Evolutionary conservation across 2,113 vertebrate species (phyloP).

Genomic region (Periophthalmus modestus): DNA sequence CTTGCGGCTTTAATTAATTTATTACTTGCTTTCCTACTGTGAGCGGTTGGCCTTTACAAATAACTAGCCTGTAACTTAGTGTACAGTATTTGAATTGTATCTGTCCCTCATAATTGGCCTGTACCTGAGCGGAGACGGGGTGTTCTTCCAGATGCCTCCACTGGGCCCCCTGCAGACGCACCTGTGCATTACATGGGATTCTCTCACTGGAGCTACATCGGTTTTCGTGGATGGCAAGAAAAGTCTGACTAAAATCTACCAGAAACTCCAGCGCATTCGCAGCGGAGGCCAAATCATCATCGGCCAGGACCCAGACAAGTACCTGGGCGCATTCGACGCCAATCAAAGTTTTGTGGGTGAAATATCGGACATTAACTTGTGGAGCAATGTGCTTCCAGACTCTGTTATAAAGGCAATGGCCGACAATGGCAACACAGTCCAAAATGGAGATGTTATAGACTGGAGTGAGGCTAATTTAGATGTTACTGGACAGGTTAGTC

Average conservation of each 20-base stretch:
- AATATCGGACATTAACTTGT: slow-evolving; percentile 43
- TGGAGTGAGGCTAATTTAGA: slow-evolving; percentile 18
- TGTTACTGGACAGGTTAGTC: background rate
- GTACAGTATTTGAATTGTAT: no score
- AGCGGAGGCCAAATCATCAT: slow-evolving; percentile 20
- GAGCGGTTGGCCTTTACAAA: no score
- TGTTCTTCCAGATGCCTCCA: background rate
- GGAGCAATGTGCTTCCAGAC: slow-evolving; percentile 45
- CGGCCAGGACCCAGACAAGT: slow-evolving; percentile 39
- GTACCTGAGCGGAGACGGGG: background rate
- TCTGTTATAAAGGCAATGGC: slow-evolving; percentile 7
- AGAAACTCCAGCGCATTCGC: background rate
- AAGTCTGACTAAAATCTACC: slow-evolving; percentile 46
- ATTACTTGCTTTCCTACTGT: no score
- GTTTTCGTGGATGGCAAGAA: slow-evolving; percentile 37
- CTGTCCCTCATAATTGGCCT: slow-evolving; percentile 22
- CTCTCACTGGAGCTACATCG: slow-evolving; percentile 19
- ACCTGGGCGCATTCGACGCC: background rate
- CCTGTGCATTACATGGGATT: slow-evolving; percentile 57
- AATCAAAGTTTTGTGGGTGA: slow-evolving; percentile 52
- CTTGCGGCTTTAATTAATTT: no score
- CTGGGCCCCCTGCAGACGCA: slow-evolving; percentile 36
- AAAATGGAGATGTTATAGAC: slow-evolving; percentile 35
- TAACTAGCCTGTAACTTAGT: no score
- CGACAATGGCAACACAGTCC: background rate